Conservation (phyloP, 2,888 invertebrate genomes). For the Deilephila porcellus region DNA sequence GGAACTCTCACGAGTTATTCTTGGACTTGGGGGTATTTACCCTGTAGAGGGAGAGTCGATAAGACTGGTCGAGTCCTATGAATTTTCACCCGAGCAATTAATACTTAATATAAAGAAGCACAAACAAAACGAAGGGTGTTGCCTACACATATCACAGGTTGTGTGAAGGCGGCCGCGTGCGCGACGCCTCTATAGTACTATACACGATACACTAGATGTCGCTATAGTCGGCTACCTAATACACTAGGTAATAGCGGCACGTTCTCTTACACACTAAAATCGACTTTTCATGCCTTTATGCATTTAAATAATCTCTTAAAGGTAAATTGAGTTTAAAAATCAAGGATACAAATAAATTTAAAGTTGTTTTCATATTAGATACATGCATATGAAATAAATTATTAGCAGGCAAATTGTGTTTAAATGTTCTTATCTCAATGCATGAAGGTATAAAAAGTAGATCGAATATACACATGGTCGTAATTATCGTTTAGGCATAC, state of each 20-base stretch:
- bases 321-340: not conserved
- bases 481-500: conserved; percentile 10
- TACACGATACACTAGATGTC: conserved; percentile 16
- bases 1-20: too few species aligned
- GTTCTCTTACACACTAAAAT: conserved; percentile 25
- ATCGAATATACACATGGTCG: conserved; percentile 11
- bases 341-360: not conserved
- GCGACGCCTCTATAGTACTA: conserved; percentile 22
- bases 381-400: not conserved
- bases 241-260: conserved; percentile 23
- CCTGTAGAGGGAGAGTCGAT: too few species aligned
- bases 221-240: conserved; percentile 11
- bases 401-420: not conserved
- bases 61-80: not conserved
- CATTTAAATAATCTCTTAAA: conserved; percentile 13
- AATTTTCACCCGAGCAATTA: conserved; percentile 6
- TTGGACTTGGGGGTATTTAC: too few species aligned
- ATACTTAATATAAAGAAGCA: conserved; percentile 36
- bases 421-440: not conserved
- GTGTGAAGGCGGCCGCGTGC: conserved; percentile 43
- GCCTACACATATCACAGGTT: conserved; percentile 72
- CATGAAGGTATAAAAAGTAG: conserved; percentile 22
- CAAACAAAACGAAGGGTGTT: conserved; percentile 49
- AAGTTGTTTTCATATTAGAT: not conserved
- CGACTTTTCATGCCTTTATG: conserved; percentile 18